Percentiles rank a stretch among this genome's conserved stretches.
These are phyloP conservation scores for Tenebrio molitor DNA, from an alignment of 1,140 invertebrate genomes.

Conservation along the genomic window DNA sequence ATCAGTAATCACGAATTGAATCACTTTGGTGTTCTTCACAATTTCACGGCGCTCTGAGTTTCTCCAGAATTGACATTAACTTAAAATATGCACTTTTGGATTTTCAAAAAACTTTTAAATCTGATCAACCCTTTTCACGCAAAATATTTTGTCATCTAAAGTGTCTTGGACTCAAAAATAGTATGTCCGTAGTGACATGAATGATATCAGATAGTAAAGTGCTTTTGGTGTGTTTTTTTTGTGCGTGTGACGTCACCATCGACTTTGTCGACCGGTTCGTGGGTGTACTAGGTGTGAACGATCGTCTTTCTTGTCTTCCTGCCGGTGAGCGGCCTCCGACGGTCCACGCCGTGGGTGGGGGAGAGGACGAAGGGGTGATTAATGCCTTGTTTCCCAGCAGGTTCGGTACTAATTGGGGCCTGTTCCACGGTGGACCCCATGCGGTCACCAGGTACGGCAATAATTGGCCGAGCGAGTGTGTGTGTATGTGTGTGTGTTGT, in stretches of 20 bases:
- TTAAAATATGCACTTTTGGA: too few species aligned
- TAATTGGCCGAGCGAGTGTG: slow-evolving; percentile 39
- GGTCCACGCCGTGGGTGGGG: not conserved
- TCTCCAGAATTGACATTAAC: too few species aligned
- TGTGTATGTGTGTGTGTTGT: not conserved
- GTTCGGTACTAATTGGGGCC: slow-evolving; percentile 52
- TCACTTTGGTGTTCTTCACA: too few species aligned
- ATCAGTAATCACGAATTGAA: too few species aligned
- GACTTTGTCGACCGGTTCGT: slow-evolving; percentile 14
- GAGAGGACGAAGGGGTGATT: slow-evolving; percentile 37
- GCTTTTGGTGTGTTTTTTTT: too few species aligned
- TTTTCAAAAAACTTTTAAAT: too few species aligned
- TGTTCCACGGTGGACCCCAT: slow-evolving; percentile 53
- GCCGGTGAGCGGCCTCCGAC: not conserved
- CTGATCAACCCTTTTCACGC: too few species aligned
- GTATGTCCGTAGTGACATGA: too few species aligned
- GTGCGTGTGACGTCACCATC: slow-evolving; percentile 2
- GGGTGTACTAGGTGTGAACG: slow-evolving; percentile 43
- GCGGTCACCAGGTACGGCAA: slow-evolving; percentile 43
- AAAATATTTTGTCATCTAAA: too few species aligned
- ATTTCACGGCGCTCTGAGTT: too few species aligned
- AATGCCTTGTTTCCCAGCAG: slow-evolving; percentile 53
- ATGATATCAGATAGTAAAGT: too few species aligned
- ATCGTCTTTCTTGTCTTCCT: slow-evolving; percentile 33
- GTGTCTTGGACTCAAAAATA: too few species aligned